Evolutionary conservation across 2,797 vertebrate genomes (phyloP).

Genomic region (Phoebastria nigripes): DNA sequence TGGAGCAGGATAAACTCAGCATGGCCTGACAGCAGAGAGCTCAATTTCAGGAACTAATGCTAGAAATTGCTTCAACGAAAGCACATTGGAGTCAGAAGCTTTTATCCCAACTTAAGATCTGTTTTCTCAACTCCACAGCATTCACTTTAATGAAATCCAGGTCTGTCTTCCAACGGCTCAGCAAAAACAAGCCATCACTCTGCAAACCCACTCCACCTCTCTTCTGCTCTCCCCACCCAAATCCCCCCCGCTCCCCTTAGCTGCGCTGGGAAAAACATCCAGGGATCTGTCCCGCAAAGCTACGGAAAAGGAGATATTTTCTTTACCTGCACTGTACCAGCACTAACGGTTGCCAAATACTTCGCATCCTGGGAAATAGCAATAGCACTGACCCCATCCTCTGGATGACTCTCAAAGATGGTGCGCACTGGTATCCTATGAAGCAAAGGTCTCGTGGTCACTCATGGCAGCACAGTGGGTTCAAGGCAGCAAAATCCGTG

Average conservation of each 20-base stretch:
- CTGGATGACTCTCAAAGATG: slow-evolving; percentile 82
- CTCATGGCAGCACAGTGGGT: background rate
- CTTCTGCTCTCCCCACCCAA: background rate
- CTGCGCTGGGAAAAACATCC: background rate
- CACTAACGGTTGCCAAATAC: slow-evolving; percentile 84
- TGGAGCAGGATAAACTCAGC: background rate
- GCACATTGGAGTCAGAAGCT: background rate
- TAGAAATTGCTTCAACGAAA: background rate
- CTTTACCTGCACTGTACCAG: slow-evolving; percentile 80
- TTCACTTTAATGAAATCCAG: background rate
- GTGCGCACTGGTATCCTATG: slow-evolving; percentile 87
- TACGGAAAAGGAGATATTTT: fast-evolving
- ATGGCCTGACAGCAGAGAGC: background rate
- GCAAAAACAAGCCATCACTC: background rate
- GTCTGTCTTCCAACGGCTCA: background rate
- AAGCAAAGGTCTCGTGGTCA: background rate
- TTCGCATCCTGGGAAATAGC: slow-evolving; percentile 83
- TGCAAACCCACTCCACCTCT: fast-evolving
- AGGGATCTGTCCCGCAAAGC: background rate
- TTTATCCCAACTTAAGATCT: background rate
- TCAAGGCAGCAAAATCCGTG: background rate
- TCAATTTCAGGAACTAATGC: background rate
- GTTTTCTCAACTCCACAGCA: background rate
- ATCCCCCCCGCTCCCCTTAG: background rate
- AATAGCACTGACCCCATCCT: slow-evolving; percentile 76